phyloP scores from a whole-genome alignment of 2,888 invertebrate genomes.

The Stramonita haemastoma region DNA sequence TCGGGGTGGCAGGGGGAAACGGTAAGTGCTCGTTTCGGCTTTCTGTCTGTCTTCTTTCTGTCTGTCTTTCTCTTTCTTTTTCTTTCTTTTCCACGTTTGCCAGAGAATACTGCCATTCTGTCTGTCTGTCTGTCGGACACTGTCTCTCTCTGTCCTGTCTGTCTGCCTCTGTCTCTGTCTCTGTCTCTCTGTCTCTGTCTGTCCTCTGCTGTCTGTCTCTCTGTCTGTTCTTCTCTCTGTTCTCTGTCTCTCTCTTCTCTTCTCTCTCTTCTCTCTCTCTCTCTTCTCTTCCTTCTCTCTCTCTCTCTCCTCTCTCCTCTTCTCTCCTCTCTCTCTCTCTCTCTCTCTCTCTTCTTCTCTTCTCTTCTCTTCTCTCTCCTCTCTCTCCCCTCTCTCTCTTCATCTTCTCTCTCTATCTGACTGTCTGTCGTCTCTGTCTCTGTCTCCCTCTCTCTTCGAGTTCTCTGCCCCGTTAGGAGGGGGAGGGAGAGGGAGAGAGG shows the following conservation, averaged over 20 bases:
- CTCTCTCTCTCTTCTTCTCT: neutral
- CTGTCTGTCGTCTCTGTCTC: neutral
- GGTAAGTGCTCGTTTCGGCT: too few relatives aligned
- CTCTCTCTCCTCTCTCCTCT: neutral
- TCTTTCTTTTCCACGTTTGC: too few relatives aligned
- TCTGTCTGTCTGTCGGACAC: neutral
- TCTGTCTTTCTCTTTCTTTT: too few relatives aligned
- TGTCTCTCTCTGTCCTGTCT: neutral
- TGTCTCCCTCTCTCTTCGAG: neutral
- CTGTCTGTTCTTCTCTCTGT: neutral
- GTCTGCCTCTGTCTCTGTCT: neutral
- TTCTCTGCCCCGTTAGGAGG: neutral
- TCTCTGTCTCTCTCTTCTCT: neutral
- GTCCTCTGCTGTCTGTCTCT: too few relatives aligned
- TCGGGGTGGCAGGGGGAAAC: too few relatives aligned
- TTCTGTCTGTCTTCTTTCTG: too few relatives aligned
- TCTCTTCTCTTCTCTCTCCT: slow-evolving; percentile 17
- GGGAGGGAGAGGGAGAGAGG: too few relatives aligned
- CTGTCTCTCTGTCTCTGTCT: neutral
- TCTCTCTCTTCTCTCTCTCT: neutral
- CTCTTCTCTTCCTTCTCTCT: neutral
- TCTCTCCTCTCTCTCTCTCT: neutral
- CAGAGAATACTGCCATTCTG: too few relatives aligned
- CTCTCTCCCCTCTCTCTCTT: neutral
- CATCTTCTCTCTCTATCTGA: neutral